Base-by-base conservation (phyloP, 2,797 vertebrate genomes). In the Ptychobarbus kaznakovi region DNA sequence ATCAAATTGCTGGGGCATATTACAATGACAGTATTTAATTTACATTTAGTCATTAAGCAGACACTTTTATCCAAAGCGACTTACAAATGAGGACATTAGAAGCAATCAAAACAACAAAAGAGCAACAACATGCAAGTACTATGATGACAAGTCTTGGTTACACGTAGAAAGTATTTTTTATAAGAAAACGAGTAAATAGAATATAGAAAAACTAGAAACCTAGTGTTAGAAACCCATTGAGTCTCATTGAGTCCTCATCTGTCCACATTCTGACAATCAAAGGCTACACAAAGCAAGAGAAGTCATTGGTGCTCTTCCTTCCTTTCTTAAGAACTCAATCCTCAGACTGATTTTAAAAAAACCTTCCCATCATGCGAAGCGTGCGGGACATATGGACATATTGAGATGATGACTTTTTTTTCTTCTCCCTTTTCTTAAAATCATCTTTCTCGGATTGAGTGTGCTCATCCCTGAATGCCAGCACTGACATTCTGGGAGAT, bases 381-480 rank as follows among this genome's bases (percentile, higher is more conserved):
- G 25, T 73, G 32, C 40, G n/a, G 46, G 63, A 44, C 46, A 85
- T 74, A 78, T 38, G 44, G 42, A 65, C 70, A 51, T 66, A 78
- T 51, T 66, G 61, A 66, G 72, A 61, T 0, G 11, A 40, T 46
- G 38, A 32, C 61, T 82, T 86, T 51, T 76, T 76, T 83, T 61
- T 35, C 38, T 53, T 46, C 18, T 63, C 28, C 66, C 72, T 73
- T 73, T 72, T 63, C 68, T 76, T 20, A 46, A 78, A 38, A 85
- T 40, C 80, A 79, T 80, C 69, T 79, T 85, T 61, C 75, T 51
- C 15, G 53, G 61, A 84, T 89, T 86, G 80, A 20, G n/a, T 7
- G 44, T 66, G n/a, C 28, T 87, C 78, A 84, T 84, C 68, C 68
- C 53, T 77, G 81, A 81, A 81, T 82, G 80, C 72, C 80, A 75